A percentile compares a stretch with the other conserved stretches of the same genome.
Evolutionary conservation across 2,113 vertebrate species (phyloP).

Genomic region (Salvator merianae): DNA sequence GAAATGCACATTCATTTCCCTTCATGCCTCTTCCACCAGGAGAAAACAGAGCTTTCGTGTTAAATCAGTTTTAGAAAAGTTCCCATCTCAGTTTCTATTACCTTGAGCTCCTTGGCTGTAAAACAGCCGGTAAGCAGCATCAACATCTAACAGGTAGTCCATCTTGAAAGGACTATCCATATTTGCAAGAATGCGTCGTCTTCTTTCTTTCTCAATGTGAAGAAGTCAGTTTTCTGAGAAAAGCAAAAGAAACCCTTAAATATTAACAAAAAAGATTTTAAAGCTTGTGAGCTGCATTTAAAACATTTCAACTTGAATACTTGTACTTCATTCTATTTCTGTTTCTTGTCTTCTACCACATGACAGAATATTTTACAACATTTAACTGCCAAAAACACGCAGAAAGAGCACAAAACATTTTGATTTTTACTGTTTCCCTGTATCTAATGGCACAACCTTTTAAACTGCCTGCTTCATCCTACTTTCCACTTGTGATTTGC

Average conservation of each 20-base stretch:
- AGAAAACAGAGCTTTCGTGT: background rate
- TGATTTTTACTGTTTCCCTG: background rate
- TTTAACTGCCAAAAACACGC: background rate
- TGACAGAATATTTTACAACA: background rate
- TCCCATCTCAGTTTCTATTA: constrained; percentile 58
- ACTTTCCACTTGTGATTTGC: constrained; percentile 16
- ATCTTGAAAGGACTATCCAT: constrained; percentile 73
- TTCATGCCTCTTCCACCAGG: constrained; percentile 3
- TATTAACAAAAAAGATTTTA: constrained; percentile 33
- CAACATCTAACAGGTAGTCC: constrained; percentile 84
- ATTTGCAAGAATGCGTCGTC: constrained; percentile 64
- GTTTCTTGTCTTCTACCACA: constrained; percentile 35
- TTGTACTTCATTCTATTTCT: background rate
- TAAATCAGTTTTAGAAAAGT: background rate
- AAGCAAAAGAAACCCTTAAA: constrained; percentile 33
- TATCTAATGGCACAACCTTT: background rate
- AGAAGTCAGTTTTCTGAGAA: constrained; percentile 62
- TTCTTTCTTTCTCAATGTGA: constrained; percentile 25
- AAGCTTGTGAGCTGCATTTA: constrained; percentile 22
- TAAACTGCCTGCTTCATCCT: constrained; percentile 18
- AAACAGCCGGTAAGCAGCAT: constrained; percentile 81
- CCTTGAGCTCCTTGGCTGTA: constrained; percentile 86
- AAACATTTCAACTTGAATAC: constrained; percentile 25
- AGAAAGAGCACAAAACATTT: background rate
- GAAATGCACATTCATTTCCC: background rate